phyloP scores from a whole-genome alignment of 2,797 vertebrate genomes.

The Clamator glandarius region DNA sequence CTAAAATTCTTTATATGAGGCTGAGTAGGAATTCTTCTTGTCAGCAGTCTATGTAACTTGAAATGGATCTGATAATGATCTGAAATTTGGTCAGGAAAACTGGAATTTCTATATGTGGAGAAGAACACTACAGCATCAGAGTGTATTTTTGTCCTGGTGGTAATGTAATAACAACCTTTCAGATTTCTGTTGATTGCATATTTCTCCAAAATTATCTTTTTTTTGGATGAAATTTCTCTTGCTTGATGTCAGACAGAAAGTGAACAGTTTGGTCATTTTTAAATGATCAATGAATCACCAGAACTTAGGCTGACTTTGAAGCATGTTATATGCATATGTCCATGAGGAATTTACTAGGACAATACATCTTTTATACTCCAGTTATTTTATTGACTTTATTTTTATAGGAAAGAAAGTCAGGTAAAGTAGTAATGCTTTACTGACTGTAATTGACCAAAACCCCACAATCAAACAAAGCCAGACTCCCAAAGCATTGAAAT shows the following conservation, averaged over 20 bases:
- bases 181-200: slow-evolving; percentile 12
- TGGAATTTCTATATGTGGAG: neutral
- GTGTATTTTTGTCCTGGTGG: neutral
- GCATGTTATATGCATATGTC: neutral
- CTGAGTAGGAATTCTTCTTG: neutral
- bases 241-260: neutral
- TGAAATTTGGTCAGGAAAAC: neutral
- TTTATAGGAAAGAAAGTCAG: slow-evolving; percentile 43
- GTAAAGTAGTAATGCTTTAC: slow-evolving; percentile 8
- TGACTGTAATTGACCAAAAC: slow-evolving; percentile 18
- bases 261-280: neutral
- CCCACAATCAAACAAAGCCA: slow-evolving; percentile 31
- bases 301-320: neutral
- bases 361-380: neutral
- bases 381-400: slow-evolving; percentile 35
- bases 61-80: neutral
- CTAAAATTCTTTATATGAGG: neutral
- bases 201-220: neutral
- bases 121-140: neutral
- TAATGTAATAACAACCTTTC: neutral
- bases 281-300: neutral
- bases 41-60: neutral
- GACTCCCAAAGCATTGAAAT: slow-evolving; percentile 38
- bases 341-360: neutral
- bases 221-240: neutral